Evolutionary conservation across 1,140 invertebrate genomes (phyloP).

Genomic region (Cepaea nemoralis): DNA sequence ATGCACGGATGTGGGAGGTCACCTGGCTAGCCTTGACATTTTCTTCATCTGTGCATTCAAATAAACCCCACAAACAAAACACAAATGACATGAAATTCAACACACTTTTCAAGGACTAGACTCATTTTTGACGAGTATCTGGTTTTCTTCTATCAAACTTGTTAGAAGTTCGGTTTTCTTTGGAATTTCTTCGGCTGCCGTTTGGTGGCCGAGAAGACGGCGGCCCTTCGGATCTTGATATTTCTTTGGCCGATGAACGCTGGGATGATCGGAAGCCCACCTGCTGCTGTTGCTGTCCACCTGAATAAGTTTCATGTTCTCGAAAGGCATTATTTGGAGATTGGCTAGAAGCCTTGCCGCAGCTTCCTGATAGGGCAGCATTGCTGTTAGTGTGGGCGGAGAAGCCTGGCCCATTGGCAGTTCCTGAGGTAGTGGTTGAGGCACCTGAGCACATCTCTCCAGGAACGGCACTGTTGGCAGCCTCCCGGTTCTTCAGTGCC

Average conservation of each 20-base stretch:
- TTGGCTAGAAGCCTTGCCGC: not conserved
- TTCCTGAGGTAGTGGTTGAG: conserved; percentile 3
- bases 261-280: not conserved
- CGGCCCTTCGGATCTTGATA: conserved; percentile 3
- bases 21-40: too few relatives aligned
- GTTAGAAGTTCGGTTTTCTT: conserved; percentile 25
- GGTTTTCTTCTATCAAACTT: conserved; percentile 34
- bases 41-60: not conserved
- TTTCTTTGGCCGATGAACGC: conserved; percentile 11
- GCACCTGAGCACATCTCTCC: not conserved
- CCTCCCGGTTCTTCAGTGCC: conserved; percentile 29
- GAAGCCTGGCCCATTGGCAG: not conserved
- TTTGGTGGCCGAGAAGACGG: conserved; percentile 26
- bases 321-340: not conserved
- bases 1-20: too few relatives aligned
- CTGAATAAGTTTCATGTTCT: conserved; percentile 11
- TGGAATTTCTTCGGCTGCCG: conserved; percentile 24
- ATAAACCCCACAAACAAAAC: too few relatives aligned
- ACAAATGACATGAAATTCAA: not conserved
- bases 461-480: conserved; percentile 5
- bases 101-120: not conserved
- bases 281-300: conserved; percentile 2
- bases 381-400: not conserved
- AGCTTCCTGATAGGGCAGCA: not conserved
- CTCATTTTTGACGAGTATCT: conserved; percentile 11